Percentiles rank a stretch among this genome's conserved stretches.
These are phyloP conservation scores for Paraescarpia echinospica DNA, from an alignment of 1,140 invertebrate genomes.

Conservation along the genomic window DNA sequence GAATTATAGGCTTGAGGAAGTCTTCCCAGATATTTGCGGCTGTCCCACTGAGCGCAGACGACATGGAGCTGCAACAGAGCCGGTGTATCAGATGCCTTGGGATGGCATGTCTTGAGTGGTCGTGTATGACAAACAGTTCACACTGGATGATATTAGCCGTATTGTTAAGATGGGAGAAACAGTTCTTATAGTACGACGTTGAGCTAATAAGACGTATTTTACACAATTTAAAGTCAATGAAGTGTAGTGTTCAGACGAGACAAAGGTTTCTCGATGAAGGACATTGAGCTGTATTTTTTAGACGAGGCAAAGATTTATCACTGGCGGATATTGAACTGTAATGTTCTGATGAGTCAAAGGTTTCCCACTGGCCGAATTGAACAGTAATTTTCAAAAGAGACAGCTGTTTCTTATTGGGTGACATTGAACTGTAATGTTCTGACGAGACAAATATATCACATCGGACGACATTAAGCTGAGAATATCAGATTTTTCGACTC, in stretches of 20 bases:
- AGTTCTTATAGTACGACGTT: neutral
- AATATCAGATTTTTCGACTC: neutral
- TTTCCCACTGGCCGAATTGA: neutral
- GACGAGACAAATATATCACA: neutral
- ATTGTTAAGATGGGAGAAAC: neutral
- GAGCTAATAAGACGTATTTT: neutral
- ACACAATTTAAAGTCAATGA: no score
- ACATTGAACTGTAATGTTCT: neutral
- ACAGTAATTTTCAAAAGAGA: no score
- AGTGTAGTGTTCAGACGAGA: neutral
- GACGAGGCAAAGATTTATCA: no score
- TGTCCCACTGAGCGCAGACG: conserved; percentile 15
- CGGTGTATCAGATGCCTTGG: neutral
- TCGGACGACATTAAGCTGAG: neutral
- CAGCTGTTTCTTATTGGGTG: neutral
- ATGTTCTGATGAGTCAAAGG: neutral
- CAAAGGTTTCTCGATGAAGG: neutral
- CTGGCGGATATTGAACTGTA: neutral
- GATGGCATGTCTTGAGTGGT: neutral
- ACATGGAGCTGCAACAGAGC: conserved; percentile 14
- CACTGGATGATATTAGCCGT: no score
- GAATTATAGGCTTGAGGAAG: neutral
- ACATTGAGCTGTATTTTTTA: no score
- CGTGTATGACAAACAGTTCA: no score
- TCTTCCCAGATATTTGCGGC: conserved; percentile 24